Conservation (phyloP, 2,797 vertebrate genomes). For the Mormyrops boulengeri region DNA sequence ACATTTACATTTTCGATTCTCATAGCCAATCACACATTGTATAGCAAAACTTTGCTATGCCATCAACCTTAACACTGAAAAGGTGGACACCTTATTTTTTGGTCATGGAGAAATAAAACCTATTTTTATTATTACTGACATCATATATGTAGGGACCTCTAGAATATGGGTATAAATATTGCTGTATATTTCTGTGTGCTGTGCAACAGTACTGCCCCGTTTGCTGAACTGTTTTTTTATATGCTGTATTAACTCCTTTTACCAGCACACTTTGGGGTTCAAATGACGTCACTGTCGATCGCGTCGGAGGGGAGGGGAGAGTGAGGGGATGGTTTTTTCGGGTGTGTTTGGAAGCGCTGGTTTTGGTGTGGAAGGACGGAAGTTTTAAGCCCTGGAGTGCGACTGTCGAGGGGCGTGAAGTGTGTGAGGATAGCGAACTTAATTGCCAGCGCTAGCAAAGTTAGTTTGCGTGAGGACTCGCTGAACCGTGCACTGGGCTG, state of each 20-base stretch:
- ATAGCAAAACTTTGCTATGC: not conserved
- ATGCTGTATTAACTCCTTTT: not conserved
- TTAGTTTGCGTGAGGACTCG: not conserved
- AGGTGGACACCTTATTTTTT: not conserved
- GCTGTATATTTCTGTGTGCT: too few relatives aligned
- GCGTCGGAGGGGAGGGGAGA: too few relatives aligned
- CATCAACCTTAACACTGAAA: not conserved
- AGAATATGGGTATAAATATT: too few relatives aligned
- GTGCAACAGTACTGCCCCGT: too few relatives aligned
- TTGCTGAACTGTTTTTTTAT: too few relatives aligned
- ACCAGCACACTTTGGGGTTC: not conserved
- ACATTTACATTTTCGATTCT: not conserved
- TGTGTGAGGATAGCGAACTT: not conserved
- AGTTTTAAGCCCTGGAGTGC: not conserved
- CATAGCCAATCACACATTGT: not conserved
- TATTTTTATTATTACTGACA: not conserved
- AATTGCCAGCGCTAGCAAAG: not conserved
- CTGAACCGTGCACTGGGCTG: not conserved
- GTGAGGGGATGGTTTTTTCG: too few relatives aligned
- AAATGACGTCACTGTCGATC: not conserved
- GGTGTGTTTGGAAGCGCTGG: too few relatives aligned
- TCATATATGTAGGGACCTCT: not conserved
- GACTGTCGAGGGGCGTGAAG: not conserved
- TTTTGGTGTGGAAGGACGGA: not conserved
- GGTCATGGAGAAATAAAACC: not conserved